Evolutionary conservation across 1,140 invertebrate genomes (phyloP).

Genomic region (Caenorhabditis tropicalis): DNA sequence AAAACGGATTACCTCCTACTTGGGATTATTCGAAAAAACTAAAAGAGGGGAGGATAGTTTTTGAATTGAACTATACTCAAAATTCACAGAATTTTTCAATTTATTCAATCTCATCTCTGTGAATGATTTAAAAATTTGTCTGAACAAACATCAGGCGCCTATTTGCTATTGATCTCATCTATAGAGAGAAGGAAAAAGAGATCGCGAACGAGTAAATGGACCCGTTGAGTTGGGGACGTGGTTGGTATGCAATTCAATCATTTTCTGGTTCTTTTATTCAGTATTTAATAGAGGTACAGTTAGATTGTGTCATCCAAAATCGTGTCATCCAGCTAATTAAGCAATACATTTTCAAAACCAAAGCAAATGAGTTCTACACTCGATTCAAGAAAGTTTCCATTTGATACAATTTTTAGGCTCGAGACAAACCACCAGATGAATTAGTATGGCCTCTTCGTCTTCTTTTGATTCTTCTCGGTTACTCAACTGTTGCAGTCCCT

Average conservation of each 20-base stretch:
- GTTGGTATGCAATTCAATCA: neutral
- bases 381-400: neutral
- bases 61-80: slow-evolving; percentile 16
- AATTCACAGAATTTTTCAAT: neutral
- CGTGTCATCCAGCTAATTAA: neutral
- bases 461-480: slow-evolving; percentile 61
- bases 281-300: neutral
- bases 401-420: slow-evolving; percentile 9
- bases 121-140: neutral
- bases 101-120: neutral
- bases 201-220: slow-evolving; percentile 14
- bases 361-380: neutral
- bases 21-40: slow-evolving; percentile 5
- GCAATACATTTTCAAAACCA: neutral
- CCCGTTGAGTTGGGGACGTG: slow-evolving; percentile 13
- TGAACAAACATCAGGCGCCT: slow-evolving; percentile 1
- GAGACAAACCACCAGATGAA: slow-evolving; percentile 53
- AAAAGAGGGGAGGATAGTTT: neutral
- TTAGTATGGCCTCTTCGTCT: slow-evolving; percentile 62
- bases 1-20: neutral
- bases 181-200: too few species aligned
- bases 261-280: slow-evolving; percentile 12
- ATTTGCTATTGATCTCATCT: slow-evolving; percentile 33
- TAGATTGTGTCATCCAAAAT: neutral
- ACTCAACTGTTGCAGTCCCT: slow-evolving; percentile 61